phyloP scores from a whole-genome alignment of 1,140 invertebrate species.

The Euura saliciscinereae region DNA sequence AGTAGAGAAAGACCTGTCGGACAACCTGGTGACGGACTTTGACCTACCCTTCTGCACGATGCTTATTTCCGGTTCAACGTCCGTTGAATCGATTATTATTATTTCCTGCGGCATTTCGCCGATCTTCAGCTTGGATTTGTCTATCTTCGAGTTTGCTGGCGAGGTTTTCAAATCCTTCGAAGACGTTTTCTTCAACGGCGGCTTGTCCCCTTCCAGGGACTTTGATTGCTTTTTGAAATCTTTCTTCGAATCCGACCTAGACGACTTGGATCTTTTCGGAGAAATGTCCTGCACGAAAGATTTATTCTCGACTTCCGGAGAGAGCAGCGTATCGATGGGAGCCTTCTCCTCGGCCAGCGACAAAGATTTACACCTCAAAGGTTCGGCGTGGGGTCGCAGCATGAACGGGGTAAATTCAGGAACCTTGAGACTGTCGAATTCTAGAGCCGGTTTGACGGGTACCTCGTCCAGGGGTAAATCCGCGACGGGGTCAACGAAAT shows the following conservation, averaged over 20 bases:
- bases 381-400: constrained; percentile 53
- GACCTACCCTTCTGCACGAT: constrained; percentile 57
- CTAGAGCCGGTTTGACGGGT: constrained; percentile 54
- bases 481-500: constrained; percentile 57
- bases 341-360: constrained; percentile 59
- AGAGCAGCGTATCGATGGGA: constrained; percentile 54
- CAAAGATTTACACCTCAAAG: constrained; percentile 53
- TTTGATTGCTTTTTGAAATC: constrained; percentile 59
- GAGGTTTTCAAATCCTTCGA: constrained; percentile 50
- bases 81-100: constrained; percentile 57
- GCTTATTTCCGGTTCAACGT: constrained; percentile 51
- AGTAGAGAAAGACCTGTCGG: constrained; percentile 43
- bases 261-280: constrained; percentile 47
- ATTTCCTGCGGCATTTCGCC: constrained; percentile 59
- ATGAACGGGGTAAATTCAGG: constrained; percentile 57
- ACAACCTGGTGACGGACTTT: constrained; percentile 51
- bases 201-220: constrained; percentile 56
- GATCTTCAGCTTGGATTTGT: constrained; percentile 56
- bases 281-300: constrained; percentile 54
- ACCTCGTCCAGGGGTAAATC: constrained; percentile 58
- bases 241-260: constrained; percentile 51
- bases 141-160: constrained; percentile 48
- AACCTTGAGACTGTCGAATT: constrained; percentile 56
- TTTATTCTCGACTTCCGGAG: constrained; percentile 55
- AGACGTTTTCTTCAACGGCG: constrained; percentile 47